Base-by-base conservation (phyloP, 1,140 invertebrate species). In the Lordiphosa clarofinis region DNA sequence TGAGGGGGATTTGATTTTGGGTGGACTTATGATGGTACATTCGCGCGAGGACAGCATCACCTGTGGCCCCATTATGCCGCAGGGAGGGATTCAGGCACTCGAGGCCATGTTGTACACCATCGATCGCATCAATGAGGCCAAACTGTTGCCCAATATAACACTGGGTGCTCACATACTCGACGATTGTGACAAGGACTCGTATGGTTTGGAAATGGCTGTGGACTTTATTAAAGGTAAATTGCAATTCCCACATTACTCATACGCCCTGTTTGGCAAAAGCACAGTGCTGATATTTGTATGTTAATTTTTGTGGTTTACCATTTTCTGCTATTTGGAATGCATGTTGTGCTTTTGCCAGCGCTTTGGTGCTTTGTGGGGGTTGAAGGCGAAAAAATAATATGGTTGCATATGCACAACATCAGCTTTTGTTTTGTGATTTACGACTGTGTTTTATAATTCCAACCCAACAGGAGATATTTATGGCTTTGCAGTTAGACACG, bases 1-100 rank as follows among this genome's bases (percentile, higher is more conserved):
- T 2, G 94, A 96, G 79, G 97, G 96, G 0, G 93, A 97, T 66
- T 88, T 96, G 0, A 91, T 95, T 0, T 89, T 99, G 0, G 97
- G 97, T 3, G 97, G 96, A 0, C 90, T 98, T 3, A 98, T 98
- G 95, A 98, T 98, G 96, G 94, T 97, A 0, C 96, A 97, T 86
- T 95, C 96, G 71, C 89, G 96, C n/a, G 94, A 96, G 71, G 94
- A 95, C 66, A 89, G 90, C 1, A 90, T 94, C 9, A 94, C 92
- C 3, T 97, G 96, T 75, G 96, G 96, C 0, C 94, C 94, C 0
- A 93, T 97, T 3, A 97, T 97, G 96, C 94, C 95, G 0, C 95
- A 97, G 84, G 96, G 96, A 0, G 95, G 96, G 3, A 91, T 94
- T 1, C 94, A 97, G 79, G 95, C 96, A 0, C 78, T 96, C 8